phyloP scores from a whole-genome alignment of 2,888 invertebrate genomes.

The Tineola bisselliella region DNA sequence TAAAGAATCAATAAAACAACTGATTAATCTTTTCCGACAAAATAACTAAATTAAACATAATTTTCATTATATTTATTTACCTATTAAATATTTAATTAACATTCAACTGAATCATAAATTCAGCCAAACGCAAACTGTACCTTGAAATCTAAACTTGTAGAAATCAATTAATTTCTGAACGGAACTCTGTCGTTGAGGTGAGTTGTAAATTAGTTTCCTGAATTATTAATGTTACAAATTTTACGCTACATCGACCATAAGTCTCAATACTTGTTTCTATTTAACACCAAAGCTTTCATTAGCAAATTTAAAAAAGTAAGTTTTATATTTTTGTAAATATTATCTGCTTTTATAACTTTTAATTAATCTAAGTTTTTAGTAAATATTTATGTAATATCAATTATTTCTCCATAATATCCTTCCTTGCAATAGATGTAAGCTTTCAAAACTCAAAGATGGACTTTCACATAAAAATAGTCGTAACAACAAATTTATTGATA shows the following conservation, averaged over 20 bases:
- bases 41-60: not conserved
- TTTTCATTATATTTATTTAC: not conserved
- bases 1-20: no score
- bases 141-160: conserved; percentile 12
- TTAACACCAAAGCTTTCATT: no score
- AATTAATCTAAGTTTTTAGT: no score
- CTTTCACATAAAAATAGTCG: not conserved
- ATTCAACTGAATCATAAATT: not conserved
- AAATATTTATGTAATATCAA: no score
- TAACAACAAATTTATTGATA: not conserved
- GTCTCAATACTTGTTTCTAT: no score
- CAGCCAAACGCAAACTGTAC: not conserved
- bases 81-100: not conserved
- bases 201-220: not conserved
- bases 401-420: not conserved
- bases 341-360: no score
- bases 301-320: no score
- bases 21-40: no score
- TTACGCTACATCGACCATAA: no score
- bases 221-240: not conserved
- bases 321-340: no score
- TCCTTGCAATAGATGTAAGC: not conserved
- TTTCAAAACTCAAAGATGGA: not conserved
- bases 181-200: conserved; percentile 12
- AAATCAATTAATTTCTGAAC: conserved; percentile 18